Conservation (phyloP, 2,888 invertebrate genomes). For the Eucera pruinosa region DNA sequence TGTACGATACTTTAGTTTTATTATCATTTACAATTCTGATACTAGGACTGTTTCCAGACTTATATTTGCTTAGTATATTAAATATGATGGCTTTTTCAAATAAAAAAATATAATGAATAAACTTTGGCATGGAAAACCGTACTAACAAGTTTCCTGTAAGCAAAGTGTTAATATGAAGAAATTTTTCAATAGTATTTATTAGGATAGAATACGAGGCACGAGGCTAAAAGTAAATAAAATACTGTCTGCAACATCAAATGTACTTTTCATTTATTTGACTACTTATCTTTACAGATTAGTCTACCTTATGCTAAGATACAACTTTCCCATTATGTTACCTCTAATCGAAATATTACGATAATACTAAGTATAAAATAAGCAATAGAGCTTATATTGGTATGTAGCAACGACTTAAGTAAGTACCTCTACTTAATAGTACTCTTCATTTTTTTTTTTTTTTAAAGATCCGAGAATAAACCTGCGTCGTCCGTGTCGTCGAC, state of each 20-base stretch:
- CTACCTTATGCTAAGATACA: constrained; percentile 83
- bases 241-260: constrained; percentile 77
- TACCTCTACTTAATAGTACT: constrained; percentile 78
- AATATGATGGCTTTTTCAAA: no score
- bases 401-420: constrained; percentile 83
- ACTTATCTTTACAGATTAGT: constrained; percentile 83
- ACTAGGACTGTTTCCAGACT: no score
- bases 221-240: constrained; percentile 44
- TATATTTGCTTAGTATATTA: no score
- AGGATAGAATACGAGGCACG: background rate
- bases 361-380: constrained; percentile 84
- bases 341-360: constrained; percentile 81
- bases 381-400: constrained; percentile 82
- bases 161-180: no score
- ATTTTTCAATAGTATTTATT: no score
- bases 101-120: no score
- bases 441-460: constrained; percentile 58
- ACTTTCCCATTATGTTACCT: constrained; percentile 82
- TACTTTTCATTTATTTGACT: constrained; percentile 84
- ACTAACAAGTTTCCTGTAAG: background rate
- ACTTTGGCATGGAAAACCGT: no score
- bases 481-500: constrained; percentile 59
- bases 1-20: no score
- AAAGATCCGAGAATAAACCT: constrained; percentile 75
- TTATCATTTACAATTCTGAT: no score